Percentiles rank a stretch among this genome's conserved stretches.
phyloP scores from a whole-genome alignment of 2,888 invertebrate species.

The Pristionchus arcanus region DNA sequence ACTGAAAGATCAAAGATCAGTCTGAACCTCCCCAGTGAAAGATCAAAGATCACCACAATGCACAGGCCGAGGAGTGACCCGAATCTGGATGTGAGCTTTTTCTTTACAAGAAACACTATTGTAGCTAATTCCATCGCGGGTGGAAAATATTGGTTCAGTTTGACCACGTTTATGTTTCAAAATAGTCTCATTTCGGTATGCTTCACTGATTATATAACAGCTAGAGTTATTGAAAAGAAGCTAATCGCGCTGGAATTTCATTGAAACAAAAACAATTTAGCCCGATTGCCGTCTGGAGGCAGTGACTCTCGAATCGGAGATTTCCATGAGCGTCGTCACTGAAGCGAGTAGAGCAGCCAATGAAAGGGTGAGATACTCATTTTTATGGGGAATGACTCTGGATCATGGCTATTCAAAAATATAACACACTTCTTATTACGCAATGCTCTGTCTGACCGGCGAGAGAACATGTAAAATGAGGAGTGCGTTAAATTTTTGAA shows the following conservation, averaged over 20 bases:
- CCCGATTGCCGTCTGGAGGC: slow-evolving; percentile 48
- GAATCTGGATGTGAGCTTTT: slow-evolving; percentile 23
- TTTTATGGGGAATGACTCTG: neutral
- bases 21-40: no score
- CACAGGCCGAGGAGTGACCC: slow-evolving; percentile 36
- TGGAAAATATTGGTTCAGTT: neutral
- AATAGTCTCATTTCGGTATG: no score
- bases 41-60: slow-evolving; percentile 15
- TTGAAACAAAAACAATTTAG: neutral
- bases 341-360: slow-evolving; percentile 62
- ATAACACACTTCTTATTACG: no score
- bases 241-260: neutral
- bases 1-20: neutral
- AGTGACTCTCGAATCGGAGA: slow-evolving; percentile 67
- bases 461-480: no score
- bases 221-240: neutral
- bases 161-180: no score
- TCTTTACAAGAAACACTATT: neutral
- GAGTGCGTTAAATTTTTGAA: no score
- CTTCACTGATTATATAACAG: no score
- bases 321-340: slow-evolving; percentile 71
- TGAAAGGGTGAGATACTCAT: neutral
- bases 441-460: no score
- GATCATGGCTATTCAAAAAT: no score
- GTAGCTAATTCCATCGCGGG: neutral